phyloP scores from a whole-genome alignment of 1,140 invertebrate species.

The Bombus sibiricus region DNA sequence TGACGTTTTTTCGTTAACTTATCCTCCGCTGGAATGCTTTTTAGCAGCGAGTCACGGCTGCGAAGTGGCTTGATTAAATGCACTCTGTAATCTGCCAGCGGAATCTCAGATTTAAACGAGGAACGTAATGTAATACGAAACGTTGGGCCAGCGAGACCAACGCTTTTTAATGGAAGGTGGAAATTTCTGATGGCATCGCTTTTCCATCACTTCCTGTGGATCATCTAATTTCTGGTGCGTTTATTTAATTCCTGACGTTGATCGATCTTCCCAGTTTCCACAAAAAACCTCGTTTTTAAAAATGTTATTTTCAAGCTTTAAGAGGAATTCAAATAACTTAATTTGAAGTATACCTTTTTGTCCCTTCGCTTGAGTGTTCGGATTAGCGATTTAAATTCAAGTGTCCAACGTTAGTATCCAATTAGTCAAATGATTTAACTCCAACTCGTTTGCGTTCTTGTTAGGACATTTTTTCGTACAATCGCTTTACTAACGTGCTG shows the following conservation, averaged over 20 bases:
- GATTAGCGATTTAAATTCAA: background rate
- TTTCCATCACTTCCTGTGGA: background rate
- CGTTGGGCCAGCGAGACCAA: background rate
- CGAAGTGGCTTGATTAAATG: constrained; percentile 10
- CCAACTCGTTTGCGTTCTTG: background rate
- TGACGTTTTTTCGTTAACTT: background rate
- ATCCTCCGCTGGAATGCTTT: background rate
- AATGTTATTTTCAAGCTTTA: background rate
- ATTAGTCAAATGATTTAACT: background rate
- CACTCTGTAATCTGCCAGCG: background rate
- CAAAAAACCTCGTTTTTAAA: background rate
- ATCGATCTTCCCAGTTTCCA: background rate
- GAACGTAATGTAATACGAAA: constrained; percentile 29
- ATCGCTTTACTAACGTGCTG: background rate
- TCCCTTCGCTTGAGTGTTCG: too few species aligned
- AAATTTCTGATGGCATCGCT: background rate
- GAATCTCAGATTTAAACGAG: constrained; percentile 26
- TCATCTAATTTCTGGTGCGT: background rate
- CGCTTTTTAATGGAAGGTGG: background rate
- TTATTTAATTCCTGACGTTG: background rate
- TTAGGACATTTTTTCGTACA: too few species aligned
- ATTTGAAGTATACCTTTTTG: too few species aligned
- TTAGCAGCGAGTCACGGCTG: background rate
- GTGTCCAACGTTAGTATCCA: too few species aligned
- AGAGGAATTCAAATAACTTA: background rate